Evolutionary conservation across 1,140 invertebrate genomes (phyloP), one percentile per base, ranked within the genome.

Genomic region (Heliconius melpomene): DNA sequence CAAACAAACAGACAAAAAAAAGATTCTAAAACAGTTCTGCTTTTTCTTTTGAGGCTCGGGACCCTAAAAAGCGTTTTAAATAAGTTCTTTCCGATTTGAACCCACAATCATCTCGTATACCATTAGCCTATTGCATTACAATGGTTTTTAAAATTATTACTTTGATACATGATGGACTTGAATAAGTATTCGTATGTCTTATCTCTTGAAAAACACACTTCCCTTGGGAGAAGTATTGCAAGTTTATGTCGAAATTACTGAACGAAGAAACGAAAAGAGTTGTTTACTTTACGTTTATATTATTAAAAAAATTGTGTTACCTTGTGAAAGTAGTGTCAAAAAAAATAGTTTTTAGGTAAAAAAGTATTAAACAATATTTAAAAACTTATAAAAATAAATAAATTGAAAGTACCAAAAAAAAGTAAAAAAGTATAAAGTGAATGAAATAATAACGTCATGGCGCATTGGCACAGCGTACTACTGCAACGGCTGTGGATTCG

Each of bases 161-260:
- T 57, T 3, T 8, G 3, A 57, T 57, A 57, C n/a, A 23, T 57
- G 20, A 57, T 23, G 8, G 7, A 23, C n/a, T 57, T 23, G 7
- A n/a, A n/a, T 57, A 57, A 57, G n/a, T 57, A 20, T 52, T 2
- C 54, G 9, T 57, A 9, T 57, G 8, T 57, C n/a, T 57, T 57
- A 57, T 57, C 54, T 57, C 54, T 57, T 57, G 54, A 57, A 57
- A n/a, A 57, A 57, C 54, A 57, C 20, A n/a, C 20, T 57, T 57
- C 54, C n/a, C 54, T 23, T 23, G 54, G 54, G 54, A 57, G 20
- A 57, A 2, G 54, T 23, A 57, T 57, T 23, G 20, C 54, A 57
- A 57, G n/a, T 57, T 57, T 57, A 23, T 57, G 20, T 20, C n/a
- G n/a, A 57, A 57, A 57, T 57, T 9, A 57, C n/a, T 57, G 54